Conservation (phyloP, 2,113 vertebrate genomes). For the Corvus cornix region DNA sequence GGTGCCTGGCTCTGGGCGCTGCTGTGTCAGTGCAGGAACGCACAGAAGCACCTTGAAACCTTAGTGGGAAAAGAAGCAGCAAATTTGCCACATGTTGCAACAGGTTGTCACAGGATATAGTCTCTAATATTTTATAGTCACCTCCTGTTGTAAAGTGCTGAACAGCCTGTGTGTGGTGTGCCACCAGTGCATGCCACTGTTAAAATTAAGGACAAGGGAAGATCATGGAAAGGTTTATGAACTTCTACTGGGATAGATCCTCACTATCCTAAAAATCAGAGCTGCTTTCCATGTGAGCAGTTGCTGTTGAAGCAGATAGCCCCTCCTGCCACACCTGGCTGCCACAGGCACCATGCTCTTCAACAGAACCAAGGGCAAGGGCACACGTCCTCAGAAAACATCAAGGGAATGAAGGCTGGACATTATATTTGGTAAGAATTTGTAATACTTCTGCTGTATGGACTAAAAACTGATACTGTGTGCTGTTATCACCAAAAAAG, state of each 20-base stretch:
- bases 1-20: fast-evolving
- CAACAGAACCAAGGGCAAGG: not conserved
- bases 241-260: not conserved
- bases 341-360: fast-evolving
- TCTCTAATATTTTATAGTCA: not conserved
- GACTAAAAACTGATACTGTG: not conserved
- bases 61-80: not conserved
- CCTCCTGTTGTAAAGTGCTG: not conserved
- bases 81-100: not conserved
- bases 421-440: not conserved
- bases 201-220: not conserved
- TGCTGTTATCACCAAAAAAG: not conserved
- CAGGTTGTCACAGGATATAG: fast-evolving
- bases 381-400: not conserved
- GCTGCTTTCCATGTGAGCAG: not conserved
- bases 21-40: not conserved
- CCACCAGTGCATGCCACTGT: not conserved
- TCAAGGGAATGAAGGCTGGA: not conserved
- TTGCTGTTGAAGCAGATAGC: not conserved
- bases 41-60: not conserved
- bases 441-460: not conserved
- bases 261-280: not conserved
- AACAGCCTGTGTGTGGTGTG: not conserved
- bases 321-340: not conserved
- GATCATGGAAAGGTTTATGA: not conserved